Evolutionary conservation across 2,888 invertebrate species (phyloP), one percentile per base, ranked within the genome.

Genomic region (Tipula unca): DNA sequence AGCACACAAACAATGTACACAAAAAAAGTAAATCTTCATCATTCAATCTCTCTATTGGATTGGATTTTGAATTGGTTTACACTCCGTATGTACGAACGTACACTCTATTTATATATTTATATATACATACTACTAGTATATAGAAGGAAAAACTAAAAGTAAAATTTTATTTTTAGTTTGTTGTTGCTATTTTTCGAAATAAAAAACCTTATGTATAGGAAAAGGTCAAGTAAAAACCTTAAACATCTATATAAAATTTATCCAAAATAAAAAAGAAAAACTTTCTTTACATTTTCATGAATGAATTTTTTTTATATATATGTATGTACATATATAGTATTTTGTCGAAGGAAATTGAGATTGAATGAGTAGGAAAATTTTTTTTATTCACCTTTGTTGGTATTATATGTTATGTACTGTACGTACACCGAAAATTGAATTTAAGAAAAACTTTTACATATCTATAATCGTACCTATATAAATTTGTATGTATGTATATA

Each of bases 221-320:
- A 69, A 69, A 69, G 69, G 69, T 69, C 69, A 69, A 69, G 69
- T 69, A 69, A 69, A 69, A 69, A 69, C 69, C 69, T 69, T 69
- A 69, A 69, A 69, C 25, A 69, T 20, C 69, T 69, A 25, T 69
- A 69, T 69, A 69, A 69, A 69, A 69, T 69, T 69, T 69, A 25
- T 25, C 48, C 69, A 69, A 69, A 69, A n/a, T n/a, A n/a, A n/a
- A 25, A 69, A 69, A 69, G 69, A 69, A 69, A 69, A 69, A 69
- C 69, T 69, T 69, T 69, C 69, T 69, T 69, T 69, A 69, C 25
- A 69, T 69, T 69, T 69, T 69, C 69, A 69, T 69, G 69, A 69
- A 69, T 69, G 69, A 69, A 69, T 2, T 69, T 69, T 69, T 69
- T 25, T 25, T 69, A 25, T 69, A 69, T 69, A 20, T 8, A 25